Conservation (phyloP, 2,797 vertebrate genomes). For the Galago senegalensis region DNA sequence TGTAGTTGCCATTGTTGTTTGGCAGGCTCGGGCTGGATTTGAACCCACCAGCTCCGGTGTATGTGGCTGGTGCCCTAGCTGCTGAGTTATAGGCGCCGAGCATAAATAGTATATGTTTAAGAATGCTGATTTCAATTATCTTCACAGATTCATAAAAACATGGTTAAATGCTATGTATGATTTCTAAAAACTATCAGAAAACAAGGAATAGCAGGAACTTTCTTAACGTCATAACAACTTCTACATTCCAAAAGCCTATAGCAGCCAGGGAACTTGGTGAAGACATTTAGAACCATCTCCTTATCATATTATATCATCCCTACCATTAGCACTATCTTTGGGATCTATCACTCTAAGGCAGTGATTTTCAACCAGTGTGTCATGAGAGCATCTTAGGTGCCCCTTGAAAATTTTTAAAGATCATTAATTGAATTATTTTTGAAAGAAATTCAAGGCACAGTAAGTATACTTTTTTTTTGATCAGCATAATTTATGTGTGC, state of each 20-base stretch:
- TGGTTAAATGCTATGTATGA: background rate
- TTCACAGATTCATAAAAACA: constrained; percentile 20
- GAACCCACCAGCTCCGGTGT: too few species aligned
- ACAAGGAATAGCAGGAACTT: background rate
- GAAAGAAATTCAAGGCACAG: too few species aligned
- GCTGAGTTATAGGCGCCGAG: too few species aligned
- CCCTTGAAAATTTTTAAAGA: too few species aligned
- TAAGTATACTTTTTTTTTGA: too few species aligned
- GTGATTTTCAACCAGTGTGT: too few species aligned
- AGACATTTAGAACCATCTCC: fast-evolving
- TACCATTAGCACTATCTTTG: background rate
- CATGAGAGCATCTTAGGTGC: too few species aligned
- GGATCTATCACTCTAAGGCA: background rate
- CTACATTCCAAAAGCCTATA: background rate
- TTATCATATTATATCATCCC: fast-evolving
- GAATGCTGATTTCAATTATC: constrained; percentile 9
- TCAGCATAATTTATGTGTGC: too few species aligned
- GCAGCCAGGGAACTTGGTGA: background rate
- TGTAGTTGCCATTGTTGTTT: too few species aligned
- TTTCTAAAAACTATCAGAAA: background rate
- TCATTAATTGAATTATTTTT: too few species aligned
- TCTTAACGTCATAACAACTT: background rate
- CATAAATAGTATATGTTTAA: constrained; percentile 1
- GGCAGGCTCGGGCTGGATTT: too few species aligned
- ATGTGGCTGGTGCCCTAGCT: too few species aligned